Percentiles rank a stretch among this genome's conserved stretches.
phyloP scores from a whole-genome alignment of 2,888 invertebrate species.

The Rhagium mordax region DNA sequence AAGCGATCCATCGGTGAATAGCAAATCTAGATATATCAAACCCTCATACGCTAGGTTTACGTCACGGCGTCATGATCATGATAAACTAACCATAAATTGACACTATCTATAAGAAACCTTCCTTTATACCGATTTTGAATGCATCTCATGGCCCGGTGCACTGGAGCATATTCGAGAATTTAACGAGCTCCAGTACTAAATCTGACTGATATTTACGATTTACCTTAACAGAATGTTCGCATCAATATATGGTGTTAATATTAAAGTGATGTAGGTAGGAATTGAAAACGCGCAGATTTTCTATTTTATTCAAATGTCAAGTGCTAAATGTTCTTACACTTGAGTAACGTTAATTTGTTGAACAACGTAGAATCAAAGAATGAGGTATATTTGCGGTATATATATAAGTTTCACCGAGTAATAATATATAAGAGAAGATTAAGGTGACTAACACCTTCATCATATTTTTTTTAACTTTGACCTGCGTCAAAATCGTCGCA shows the following conservation, averaged over 20 bases:
- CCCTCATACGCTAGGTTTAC: conserved; percentile 1
- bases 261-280: too few relatives aligned
- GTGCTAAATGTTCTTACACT: too few relatives aligned
- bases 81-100: conserved; percentile 21
- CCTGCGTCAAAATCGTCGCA: too few relatives aligned
- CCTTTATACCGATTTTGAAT: conserved; percentile 5
- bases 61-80: conserved; percentile 2
- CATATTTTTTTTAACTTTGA: too few relatives aligned
- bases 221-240: not conserved
- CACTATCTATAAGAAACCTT: conserved; percentile 12
- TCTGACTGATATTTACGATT: not conserved
- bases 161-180: conserved; percentile 1
- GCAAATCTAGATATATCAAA: not conserved
- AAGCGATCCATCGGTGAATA: not conserved
- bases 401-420: too few relatives aligned
- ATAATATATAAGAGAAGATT: too few relatives aligned
- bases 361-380: too few relatives aligned
- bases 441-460: too few relatives aligned
- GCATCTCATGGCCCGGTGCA: conserved; percentile 6
- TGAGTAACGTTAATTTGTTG: too few relatives aligned
- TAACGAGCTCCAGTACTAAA: not conserved
- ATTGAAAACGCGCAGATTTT: too few relatives aligned
- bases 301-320: too few relatives aligned
- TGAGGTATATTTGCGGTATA: too few relatives aligned
- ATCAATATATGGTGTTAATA: not conserved